A percentile compares a stretch with the other conserved stretches of the same genome.
phyloP scores from a whole-genome alignment of 2,888 invertebrate genomes.

The Yponomeuta sedellus region DNA sequence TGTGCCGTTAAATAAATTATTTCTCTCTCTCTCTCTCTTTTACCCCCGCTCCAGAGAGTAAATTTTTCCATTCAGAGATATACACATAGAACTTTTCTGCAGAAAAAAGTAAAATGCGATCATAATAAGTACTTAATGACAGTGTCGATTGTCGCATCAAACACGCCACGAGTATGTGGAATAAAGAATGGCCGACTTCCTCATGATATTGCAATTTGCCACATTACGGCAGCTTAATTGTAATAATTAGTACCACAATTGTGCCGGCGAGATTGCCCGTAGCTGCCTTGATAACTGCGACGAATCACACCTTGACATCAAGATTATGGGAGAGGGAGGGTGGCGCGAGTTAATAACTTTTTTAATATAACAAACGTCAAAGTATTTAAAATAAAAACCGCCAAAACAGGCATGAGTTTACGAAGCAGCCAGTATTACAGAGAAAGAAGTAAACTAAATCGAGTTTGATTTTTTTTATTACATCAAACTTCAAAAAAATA shows the following conservation, averaged over 20 bases:
- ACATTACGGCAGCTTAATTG: constrained; percentile 42
- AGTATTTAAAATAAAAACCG: too few relatives aligned
- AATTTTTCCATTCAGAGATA: too few relatives aligned
- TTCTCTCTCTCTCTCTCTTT: too few relatives aligned
- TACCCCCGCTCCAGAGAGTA: too few relatives aligned
- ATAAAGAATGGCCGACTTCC: neutral
- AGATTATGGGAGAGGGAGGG: constrained; percentile 1
- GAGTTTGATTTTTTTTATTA: too few relatives aligned
- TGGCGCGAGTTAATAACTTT: neutral
- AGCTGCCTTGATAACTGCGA: constrained; percentile 36
- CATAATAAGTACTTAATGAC: neutral
- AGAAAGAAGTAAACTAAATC: too few relatives aligned
- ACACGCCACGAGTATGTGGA: neutral
- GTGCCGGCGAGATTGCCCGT: constrained; percentile 28
- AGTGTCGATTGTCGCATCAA: neutral
- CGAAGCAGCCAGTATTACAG: too few relatives aligned
- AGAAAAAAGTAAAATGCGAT: too few relatives aligned
- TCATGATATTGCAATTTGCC: constrained; percentile 9
- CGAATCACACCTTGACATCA: constrained; percentile 21
- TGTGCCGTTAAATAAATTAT: too few relatives aligned
- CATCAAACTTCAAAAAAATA: too few relatives aligned
- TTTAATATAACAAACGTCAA: constrained; percentile 14
- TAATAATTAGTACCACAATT: constrained; percentile 46
- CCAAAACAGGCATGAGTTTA: too few relatives aligned
- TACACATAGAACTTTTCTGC: too few relatives aligned